Conservation (phyloP, 2,113 vertebrate species). For the Saimiri boliviensis region DNA sequence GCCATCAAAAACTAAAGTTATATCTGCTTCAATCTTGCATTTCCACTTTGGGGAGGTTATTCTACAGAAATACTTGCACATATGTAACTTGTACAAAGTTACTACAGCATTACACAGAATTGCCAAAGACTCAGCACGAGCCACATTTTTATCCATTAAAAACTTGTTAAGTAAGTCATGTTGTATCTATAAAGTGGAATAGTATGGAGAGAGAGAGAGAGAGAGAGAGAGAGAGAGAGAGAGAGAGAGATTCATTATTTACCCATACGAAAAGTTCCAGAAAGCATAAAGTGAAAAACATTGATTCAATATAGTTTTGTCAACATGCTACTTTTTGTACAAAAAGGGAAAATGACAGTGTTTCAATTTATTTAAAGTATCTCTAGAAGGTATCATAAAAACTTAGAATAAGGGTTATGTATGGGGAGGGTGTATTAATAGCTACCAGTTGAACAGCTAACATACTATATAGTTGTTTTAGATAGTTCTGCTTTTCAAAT, state of each 20-base stretch:
- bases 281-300: neutral
- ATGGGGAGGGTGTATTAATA: neutral
- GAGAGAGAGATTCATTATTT: neutral
- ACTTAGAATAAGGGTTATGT: neutral
- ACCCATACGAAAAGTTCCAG: neutral
- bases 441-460: neutral
- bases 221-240: neutral
- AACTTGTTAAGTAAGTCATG: neutral
- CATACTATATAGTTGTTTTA: neutral
- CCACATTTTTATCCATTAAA: neutral
- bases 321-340: neutral
- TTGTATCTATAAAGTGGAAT: neutral
- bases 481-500: neutral
- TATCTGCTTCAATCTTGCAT: neutral
- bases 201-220: neutral
- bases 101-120: neutral
- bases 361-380: neutral
- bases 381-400: neutral
- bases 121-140: neutral
- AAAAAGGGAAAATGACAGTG: neutral
- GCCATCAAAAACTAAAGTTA: neutral
- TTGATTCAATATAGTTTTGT: neutral
- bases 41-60: neutral
- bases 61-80: neutral
- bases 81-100: neutral